Conservation (phyloP, 1,140 invertebrate genomes). For the Drosophila asahinai region DNA sequence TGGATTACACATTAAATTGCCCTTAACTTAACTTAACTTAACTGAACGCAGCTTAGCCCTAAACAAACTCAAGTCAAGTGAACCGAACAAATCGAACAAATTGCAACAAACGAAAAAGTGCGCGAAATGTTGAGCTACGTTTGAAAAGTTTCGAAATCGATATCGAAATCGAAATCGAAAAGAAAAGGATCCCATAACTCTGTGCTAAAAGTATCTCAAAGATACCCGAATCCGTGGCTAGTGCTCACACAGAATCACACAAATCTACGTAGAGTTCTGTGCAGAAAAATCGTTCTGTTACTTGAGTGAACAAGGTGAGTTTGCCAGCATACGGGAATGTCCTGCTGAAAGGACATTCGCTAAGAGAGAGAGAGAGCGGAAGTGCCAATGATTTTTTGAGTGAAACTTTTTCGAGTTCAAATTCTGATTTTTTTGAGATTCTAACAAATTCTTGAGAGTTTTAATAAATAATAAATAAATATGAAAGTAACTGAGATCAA, state of each 20-base stretch:
- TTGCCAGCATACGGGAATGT: conserved; percentile 32
- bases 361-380: conserved; percentile 14
- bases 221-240: conserved; percentile 43
- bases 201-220: conserved; percentile 53
- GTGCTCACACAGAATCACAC: conserved; percentile 47
- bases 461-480: neutral
- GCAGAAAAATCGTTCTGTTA: conserved; percentile 48
- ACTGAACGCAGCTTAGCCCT: conserved; percentile 5
- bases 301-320: conserved; percentile 77
- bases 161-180: neutral
- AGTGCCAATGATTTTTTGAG: conserved; percentile 3
- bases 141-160: conserved; percentile 23
- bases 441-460: neutral
- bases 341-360: conserved; percentile 29
- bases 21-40: neutral
- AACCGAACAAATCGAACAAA: conserved; percentile 38
- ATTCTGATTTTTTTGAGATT: neutral
- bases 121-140: conserved; percentile 65
- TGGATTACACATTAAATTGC: conserved; percentile 56
- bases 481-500: too few species aligned
- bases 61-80: conserved; percentile 43
- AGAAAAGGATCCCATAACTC: conserved; percentile 64
- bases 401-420: conserved; percentile 3
- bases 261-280: conserved; percentile 40
- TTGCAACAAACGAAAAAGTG: conserved; percentile 41